These are phyloP conservation scores for Pachyuromys duprasi DNA, from an alignment of 2,797 vertebrate genomes.

Conservation along the genomic window DNA sequence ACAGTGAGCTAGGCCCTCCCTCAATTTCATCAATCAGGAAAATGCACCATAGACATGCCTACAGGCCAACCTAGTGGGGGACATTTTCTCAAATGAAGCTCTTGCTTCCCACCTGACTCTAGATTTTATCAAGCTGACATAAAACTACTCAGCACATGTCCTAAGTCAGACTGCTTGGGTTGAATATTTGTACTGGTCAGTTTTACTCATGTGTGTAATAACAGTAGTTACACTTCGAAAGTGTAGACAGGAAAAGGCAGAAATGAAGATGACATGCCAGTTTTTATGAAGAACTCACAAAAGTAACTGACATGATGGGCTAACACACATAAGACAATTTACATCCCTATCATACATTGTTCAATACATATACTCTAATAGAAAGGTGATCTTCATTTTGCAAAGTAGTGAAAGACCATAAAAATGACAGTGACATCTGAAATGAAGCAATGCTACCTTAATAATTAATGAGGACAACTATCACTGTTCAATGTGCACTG, in stretches of 20 bases:
- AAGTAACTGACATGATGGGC: background rate
- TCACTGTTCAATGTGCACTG: background rate
- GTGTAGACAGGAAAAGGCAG: background rate
- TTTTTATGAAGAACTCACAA: background rate
- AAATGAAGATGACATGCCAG: background rate
- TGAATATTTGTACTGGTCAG: background rate
- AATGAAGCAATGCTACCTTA: background rate
- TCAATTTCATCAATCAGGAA: background rate
- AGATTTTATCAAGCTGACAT: background rate
- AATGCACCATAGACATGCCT: background rate
- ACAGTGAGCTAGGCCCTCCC: background rate
- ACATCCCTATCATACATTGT: background rate
- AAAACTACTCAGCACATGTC: background rate
- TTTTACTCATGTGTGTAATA: background rate
- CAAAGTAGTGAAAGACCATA: background rate
- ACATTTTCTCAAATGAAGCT: background rate
- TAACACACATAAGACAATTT: background rate
- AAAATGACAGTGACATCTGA: background rate
- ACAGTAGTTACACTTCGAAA: background rate
- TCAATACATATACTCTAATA: background rate
- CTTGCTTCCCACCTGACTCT: background rate
- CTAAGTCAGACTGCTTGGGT: background rate
- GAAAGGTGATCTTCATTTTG: background rate
- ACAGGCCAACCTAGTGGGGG: background rate
- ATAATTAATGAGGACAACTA: slow-evolving; percentile 1